Evolutionary conservation across 2,888 invertebrate species (phyloP).

Genomic region (Leucophenga maculata): DNA sequence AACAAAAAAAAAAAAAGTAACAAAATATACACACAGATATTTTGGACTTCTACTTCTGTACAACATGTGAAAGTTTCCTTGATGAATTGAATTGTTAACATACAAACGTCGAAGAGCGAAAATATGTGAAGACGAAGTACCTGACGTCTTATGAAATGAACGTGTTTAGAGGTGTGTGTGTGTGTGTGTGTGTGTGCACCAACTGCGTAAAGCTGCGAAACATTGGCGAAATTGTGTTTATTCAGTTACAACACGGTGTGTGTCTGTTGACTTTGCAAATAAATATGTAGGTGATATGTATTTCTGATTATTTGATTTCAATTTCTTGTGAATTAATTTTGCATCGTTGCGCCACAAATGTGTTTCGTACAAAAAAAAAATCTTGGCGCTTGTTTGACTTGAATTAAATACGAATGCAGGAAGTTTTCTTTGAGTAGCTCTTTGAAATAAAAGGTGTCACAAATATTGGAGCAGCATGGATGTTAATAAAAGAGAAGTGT

Average conservation of each 20-base stretch:
- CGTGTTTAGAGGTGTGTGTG: no score
- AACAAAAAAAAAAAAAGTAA: constrained; percentile 51
- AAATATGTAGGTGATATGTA: constrained; percentile 10
- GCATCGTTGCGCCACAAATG: no score
- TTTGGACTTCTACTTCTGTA: not conserved
- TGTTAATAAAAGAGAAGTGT: no score
- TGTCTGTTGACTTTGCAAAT: constrained; percentile 21
- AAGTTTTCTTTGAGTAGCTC: no score
- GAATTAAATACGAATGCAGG: no score
- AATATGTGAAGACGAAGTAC: not conserved
- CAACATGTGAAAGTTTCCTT: constrained; percentile 51
- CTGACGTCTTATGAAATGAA: no score
- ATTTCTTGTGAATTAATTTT: not conserved
- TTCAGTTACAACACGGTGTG: constrained; percentile 51
- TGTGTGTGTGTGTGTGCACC: no score
- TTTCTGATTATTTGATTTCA: constrained; percentile 4
- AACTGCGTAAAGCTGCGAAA: constrained; percentile 40
- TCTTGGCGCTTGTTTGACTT: no score
- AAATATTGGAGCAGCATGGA: no score
- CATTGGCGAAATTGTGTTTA: constrained; percentile 61
- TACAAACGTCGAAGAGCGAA: constrained; percentile 51
- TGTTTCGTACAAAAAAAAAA: no score
- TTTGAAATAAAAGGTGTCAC: no score
- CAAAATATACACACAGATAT: constrained; percentile 41
- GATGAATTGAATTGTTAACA: constrained; percentile 64